Conservation (phyloP, 2,797 vertebrate species). For the Triplophysa yarkandensis region DNA sequence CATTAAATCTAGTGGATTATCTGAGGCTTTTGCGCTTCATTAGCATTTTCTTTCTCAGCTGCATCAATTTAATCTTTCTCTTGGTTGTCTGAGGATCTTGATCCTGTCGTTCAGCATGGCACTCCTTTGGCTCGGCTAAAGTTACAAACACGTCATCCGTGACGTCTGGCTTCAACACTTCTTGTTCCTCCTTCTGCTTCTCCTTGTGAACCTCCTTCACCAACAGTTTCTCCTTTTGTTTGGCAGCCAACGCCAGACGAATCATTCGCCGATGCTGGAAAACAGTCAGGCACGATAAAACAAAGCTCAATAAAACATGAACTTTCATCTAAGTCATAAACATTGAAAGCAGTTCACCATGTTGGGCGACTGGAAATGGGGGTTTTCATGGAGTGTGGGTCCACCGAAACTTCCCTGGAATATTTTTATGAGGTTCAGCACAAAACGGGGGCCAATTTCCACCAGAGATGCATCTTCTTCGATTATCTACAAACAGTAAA, state of each 20-base stretch:
- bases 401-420: conserved; percentile 97
- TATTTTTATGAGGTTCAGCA: conserved; percentile 94
- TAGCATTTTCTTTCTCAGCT: conserved; percentile 85
- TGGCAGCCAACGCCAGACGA: conserved; percentile 82
- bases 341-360: conserved; percentile 74
- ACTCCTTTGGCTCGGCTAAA: conserved; percentile 80
- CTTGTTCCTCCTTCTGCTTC: conserved; percentile 76
- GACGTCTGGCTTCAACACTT: conserved; percentile 76
- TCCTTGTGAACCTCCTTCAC: conserved; percentile 86
- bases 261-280: conserved; percentile 83
- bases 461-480: conserved; percentile 95
- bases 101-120: conserved; percentile 78
- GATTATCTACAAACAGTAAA: conserved; percentile 79
- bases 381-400: conserved; percentile 91
- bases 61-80: conserved; percentile 78
- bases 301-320: not conserved
- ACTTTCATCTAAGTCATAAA: not conserved
- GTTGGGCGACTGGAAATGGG: conserved; percentile 89
- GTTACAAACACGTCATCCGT: conserved; percentile 87
- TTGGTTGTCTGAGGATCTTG: conserved; percentile 73
- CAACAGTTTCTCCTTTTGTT: conserved; percentile 86
- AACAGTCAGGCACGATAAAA: not conserved
- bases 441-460: conserved; percentile 96
- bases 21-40: conserved; percentile 63
- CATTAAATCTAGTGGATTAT: not conserved